Conservation (phyloP, 2,797 vertebrate species). For the Otus scops region DNA sequence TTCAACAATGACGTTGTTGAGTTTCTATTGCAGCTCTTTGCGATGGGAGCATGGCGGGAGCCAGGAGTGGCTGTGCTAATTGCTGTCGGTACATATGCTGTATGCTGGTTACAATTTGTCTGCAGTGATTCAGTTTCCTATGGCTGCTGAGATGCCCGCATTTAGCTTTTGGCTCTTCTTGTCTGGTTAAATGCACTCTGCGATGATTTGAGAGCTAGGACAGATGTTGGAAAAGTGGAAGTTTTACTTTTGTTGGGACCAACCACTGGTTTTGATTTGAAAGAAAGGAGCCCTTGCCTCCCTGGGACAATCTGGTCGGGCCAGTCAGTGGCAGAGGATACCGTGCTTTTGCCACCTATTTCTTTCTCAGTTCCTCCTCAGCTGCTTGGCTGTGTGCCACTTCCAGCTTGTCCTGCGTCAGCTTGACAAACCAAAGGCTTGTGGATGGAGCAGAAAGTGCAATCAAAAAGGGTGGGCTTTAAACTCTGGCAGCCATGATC, state of each 20-base stretch:
- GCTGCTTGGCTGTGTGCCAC: rapidly evolving
- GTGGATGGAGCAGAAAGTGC: background rate
- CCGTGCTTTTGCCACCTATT: background rate
- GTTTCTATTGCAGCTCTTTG: background rate
- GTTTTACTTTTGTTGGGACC: background rate
- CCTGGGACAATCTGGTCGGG: background rate
- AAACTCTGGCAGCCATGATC: background rate
- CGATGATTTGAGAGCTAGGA: background rate
- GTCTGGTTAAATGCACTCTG: background rate
- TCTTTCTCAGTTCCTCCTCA: background rate
- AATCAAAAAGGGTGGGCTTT: background rate
- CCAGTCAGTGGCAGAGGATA: background rate
- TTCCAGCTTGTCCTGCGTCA: background rate
- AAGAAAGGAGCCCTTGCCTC: background rate
- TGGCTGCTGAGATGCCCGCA: background rate
- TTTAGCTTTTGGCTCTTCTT: background rate
- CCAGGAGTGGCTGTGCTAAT: background rate
- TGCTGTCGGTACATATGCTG: background rate
- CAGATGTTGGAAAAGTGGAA: background rate
- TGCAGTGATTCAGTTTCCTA: background rate
- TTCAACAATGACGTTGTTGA: background rate
- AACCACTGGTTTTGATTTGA: background rate
- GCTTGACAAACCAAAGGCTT: background rate
- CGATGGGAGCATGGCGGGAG: background rate
- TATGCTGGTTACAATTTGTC: rapidly evolving